Base-by-base conservation (phyloP, 2,797 vertebrate genomes). In the Phrynocephalus vlangalii region DNA sequence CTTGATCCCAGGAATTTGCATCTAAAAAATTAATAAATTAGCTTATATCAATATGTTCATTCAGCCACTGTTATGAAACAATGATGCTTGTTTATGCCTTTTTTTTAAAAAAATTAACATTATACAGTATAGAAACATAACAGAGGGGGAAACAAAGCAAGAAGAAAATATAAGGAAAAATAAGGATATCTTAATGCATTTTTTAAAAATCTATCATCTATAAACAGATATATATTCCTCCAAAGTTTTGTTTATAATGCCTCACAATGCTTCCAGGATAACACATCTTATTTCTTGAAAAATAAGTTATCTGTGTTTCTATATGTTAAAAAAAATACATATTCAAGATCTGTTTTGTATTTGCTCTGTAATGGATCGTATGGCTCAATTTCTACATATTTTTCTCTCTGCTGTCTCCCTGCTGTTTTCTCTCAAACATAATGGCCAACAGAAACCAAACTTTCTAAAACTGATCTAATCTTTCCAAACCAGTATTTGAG, bases 401-500 rank as follows among this genome's bases (percentile, higher is more conserved):
- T 76, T 86, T 88, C 0, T 72, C 94, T 92, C 91, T 22, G 22
- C 83, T 91, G 92, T 87, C 56, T 94, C 86, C 33, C 90, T 88
- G 85, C 76, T 84, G 5, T 84, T 84, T 88, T 63, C 85, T 88
- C 84, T 92, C 87, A 86, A 80, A 78, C 52, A 88, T 0, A 0
- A 91, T 26, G 26, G 38, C 48, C 78, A 68, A 91, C 87, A 91
- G 88, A 80, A 68, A 89, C 38, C 30, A 60, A 79, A 80, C 91
- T 89, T 91, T 96, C 94, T 93, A 91, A 80, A 93, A 89, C 80
- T 83, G 86, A 92, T 91, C 5, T 71, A 52, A 2, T 8, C 38
- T 79, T 85, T n/a, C 9, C 73, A 56, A 63, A 33, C 11, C 86
- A 86, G 66, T 73, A 75, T 56, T 92, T 92, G 88, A 82, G 80